Evolutionary conservation across 2,113 vertebrate genomes (phyloP), one percentile per base, ranked within the genome.

Genomic region (Pandion haliaetus): DNA sequence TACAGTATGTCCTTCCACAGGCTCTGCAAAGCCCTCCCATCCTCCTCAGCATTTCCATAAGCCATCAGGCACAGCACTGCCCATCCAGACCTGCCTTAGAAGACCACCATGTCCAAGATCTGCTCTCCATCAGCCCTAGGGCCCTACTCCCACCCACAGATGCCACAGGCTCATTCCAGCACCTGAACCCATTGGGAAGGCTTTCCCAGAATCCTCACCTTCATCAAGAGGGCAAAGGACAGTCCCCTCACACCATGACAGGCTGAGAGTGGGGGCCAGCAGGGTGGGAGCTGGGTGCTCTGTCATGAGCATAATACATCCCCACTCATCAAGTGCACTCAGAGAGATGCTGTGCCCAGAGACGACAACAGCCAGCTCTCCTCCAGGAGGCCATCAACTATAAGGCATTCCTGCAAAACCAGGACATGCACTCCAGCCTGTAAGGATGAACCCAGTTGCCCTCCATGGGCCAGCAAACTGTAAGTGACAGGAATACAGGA

Each of bases 1-100:
- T 79, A 93, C 70, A 92, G 58, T 6, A 24, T 67, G 88, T 96
- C 88, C 94, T 98, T 93, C 82, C 90, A 82, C 65, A 66, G 52
- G 63, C 86, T 79, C 86, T 94, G 59, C 87, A 97, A 95, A 96
- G 66, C 77, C 54, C 67, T 96, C 90, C 69, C 67, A 61, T 83
- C 61, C 79, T 93, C 73, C 82, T 96, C 86, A 76, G 76, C 5
- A 5, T 52, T 93, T 95, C 91, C 83, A 83, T 55, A 86, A 95
- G 57, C 81, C 66, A 91, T 67, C 73, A 89, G 76, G 65, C 65
- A 66, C 61, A 54, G 45, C 70, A 24, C 59, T 88, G 66, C 57
- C 91, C 93, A 94, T 78, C 71, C 58, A 90, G 42, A 85, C 55
- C 86, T 74, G 74, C 62, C 52, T 74, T 49, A 84, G 44, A 78